These are phyloP conservation scores for Enteromius viviparus DNA, from an alignment of 2,797 vertebrate genomes.

Conservation along the genomic window DNA sequence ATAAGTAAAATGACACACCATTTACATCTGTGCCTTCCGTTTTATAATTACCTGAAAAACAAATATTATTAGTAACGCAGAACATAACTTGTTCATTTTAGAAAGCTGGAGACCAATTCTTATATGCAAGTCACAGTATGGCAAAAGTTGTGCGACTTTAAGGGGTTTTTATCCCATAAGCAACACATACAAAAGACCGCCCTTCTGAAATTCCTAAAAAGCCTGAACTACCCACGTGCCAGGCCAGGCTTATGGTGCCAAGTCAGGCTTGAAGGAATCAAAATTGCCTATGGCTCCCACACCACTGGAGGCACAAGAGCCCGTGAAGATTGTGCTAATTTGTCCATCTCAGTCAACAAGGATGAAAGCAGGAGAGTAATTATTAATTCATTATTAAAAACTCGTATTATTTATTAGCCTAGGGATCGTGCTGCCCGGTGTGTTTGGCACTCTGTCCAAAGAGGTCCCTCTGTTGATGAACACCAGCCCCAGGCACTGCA, in stretches of 20 bases:
- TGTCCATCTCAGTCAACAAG: conserved; percentile 76
- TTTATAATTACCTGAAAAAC: not conserved
- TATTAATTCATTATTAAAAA: conserved; percentile 84
- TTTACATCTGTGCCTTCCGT: no score
- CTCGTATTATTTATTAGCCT: conserved; percentile 80
- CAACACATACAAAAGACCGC: not conserved
- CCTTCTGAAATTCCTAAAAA: conserved; percentile 35
- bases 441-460: conserved; percentile 72
- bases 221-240: conserved; percentile 5
- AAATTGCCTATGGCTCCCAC: conserved; percentile 56
- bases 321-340: conserved; percentile 66
- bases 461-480: conserved; percentile 73
- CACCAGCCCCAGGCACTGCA: conserved; percentile 77
- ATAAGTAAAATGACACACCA: not conserved
- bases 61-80: not conserved
- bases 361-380: conserved; percentile 77
- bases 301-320: conserved; percentile 55
- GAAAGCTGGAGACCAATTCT: not conserved
- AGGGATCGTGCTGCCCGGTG: conserved; percentile 68
- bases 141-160: not conserved
- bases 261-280: conserved; percentile 39
- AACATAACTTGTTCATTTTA: not conserved
- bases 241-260: conserved; percentile 17
- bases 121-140: not conserved
- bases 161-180: conserved; percentile 6